phyloP scores from a whole-genome alignment of 2,888 invertebrate species.

The Seira ritae region DNA sequence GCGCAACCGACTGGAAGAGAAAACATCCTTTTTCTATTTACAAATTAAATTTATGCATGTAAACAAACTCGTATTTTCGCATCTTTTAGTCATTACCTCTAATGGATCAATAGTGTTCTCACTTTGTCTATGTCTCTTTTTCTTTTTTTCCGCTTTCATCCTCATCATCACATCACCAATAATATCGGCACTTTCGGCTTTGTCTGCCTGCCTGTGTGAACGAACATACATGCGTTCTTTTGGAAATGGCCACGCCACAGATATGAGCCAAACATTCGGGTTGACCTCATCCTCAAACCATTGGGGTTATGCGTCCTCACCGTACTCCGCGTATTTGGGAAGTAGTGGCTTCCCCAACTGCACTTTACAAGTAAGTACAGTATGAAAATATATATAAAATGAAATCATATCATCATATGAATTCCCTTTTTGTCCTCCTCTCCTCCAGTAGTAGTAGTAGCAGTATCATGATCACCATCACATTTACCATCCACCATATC shows the following conservation, averaged over 20 bases:
- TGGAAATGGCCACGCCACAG: constrained; percentile 78
- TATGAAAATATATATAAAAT: constrained; percentile 17
- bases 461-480: neutral
- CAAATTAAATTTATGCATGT: constrained; percentile 30
- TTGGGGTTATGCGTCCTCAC: constrained; percentile 91
- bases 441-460: no score
- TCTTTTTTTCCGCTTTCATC: neutral
- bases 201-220: constrained; percentile 5
- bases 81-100: neutral
- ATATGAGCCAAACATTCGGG: constrained; percentile 89
- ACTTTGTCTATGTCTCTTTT: constrained; percentile 4
- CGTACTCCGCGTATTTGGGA: constrained; percentile 90
- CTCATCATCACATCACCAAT: neutral
- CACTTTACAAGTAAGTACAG: constrained; percentile 71
- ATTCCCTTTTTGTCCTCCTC: neutral
- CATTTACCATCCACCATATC: neutral
- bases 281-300: constrained; percentile 89
- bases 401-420: neutral
- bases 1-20: no score
- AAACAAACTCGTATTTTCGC: neutral
- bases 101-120: constrained; percentile 43
- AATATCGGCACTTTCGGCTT: neutral
- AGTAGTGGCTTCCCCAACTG: constrained; percentile 80
- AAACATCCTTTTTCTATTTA: constrained; percentile 37
- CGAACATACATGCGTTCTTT: constrained; percentile 26